A percentile compares a stretch with the other conserved stretches of the same genome.
Conservation (phyloP, 2,888 invertebrate genomes). For the Galeopsomyia nigrocyanea region DNA sequence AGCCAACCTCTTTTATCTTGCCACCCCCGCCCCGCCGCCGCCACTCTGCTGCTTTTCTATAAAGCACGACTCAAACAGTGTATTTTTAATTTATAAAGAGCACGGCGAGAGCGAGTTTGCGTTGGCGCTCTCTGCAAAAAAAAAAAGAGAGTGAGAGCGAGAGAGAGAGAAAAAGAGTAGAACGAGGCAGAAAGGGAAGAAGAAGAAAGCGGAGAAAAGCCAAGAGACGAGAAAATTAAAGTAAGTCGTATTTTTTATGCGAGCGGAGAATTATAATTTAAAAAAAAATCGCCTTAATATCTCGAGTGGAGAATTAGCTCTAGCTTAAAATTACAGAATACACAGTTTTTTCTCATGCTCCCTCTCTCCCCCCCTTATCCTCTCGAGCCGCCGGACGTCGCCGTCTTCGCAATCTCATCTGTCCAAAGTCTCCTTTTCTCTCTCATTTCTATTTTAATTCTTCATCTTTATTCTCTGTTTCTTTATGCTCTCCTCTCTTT, state of each 20-base stretch:
- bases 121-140: conserved; percentile 6
- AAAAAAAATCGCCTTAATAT: conserved; percentile 45
- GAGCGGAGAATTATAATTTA: conserved; percentile 43
- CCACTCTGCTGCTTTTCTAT: conserved; percentile 32
- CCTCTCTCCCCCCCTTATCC: neutral
- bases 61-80: conserved; percentile 38
- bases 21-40: conserved; percentile 10
- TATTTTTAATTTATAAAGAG: conserved; percentile 47
- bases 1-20: conserved; percentile 18
- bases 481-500: conserved; percentile 1
- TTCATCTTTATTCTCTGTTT: conserved; percentile 40
- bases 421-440: conserved; percentile 28
- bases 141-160: no score
- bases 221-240: conserved; percentile 39
- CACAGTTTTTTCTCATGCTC: conserved; percentile 37
- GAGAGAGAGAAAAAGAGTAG: neutral
- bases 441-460: conserved; percentile 44
- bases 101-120: conserved; percentile 13
- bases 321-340: conserved; percentile 46
- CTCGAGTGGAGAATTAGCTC: conserved; percentile 44
- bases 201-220: conserved; percentile 43
- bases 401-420: conserved; percentile 42
- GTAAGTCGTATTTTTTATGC: conserved; percentile 46
- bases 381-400: neutral
- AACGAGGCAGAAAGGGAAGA: neutral